A percentile compares a stretch with the other conserved stretches of the same genome.
These are phyloP conservation scores for Cybosia mesomella DNA, from an alignment of 2,888 invertebrate species.

Conservation along the genomic window DNA sequence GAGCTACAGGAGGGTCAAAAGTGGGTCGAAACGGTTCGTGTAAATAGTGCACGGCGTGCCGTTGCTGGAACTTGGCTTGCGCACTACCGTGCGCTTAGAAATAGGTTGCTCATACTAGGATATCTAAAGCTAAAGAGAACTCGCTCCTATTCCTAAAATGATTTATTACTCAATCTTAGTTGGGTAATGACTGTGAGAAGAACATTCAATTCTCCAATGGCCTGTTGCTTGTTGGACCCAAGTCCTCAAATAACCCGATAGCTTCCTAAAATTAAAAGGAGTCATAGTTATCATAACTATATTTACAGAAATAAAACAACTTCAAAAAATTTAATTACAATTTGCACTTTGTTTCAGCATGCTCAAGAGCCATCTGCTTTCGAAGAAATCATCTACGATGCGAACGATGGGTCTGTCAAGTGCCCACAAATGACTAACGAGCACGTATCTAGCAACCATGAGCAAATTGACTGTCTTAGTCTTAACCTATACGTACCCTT, in stretches of 20 bases:
- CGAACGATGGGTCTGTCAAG: constrained; percentile 67
- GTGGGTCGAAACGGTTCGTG: too few species aligned
- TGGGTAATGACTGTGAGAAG: background rate
- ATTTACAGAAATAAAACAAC: background rate
- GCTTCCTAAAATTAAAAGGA: background rate
- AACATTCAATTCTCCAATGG: background rate
- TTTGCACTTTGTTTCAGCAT: constrained; percentile 61
- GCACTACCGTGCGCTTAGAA: too few species aligned
- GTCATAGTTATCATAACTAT: background rate
- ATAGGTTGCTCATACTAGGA: background rate
- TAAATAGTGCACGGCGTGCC: too few species aligned
- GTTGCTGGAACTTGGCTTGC: too few species aligned
- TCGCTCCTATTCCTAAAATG: background rate
- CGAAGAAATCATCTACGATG: constrained; percentile 69
- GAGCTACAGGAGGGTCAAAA: too few species aligned
- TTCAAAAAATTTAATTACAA: background rate
- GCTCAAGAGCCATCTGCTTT: constrained; percentile 64
- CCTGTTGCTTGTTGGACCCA: background rate
- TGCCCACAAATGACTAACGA: constrained; percentile 68
- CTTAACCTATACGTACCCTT: constrained; percentile 87
- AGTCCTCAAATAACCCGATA: background rate
- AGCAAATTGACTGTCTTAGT: constrained; percentile 87
- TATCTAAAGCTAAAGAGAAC: background rate
- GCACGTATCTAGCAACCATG: constrained; percentile 45
- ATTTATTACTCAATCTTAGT: background rate